phyloP scores from a whole-genome alignment of 1,140 invertebrate genomes.

The Lasaia peninsularis region DNA sequence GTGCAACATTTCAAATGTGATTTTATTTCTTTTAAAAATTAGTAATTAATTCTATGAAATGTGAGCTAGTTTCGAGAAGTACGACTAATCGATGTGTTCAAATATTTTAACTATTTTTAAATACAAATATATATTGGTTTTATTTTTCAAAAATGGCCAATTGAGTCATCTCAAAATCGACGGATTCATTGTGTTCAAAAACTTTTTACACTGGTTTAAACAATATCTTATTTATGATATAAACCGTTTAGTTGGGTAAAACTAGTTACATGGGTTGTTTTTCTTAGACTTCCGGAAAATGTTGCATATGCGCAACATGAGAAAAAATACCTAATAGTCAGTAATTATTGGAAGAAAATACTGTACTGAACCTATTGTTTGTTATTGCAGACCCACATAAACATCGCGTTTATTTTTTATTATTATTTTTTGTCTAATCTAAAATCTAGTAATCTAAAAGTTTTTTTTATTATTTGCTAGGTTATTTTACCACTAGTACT shows the following conservation, averaged over 20 bases:
- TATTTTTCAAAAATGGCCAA: too few relatives aligned
- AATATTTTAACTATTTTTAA: background rate
- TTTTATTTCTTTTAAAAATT: too few relatives aligned
- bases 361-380: background rate
- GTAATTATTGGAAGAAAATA: constrained; percentile 9
- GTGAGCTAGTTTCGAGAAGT: background rate
- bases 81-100: background rate
- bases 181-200: too few relatives aligned
- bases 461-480: too few relatives aligned
- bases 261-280: too few relatives aligned
- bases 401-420: constrained; percentile 3
- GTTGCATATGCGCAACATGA: too few relatives aligned
- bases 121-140: background rate
- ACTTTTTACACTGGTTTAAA: too few relatives aligned
- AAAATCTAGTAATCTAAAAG: constrained; percentile 9
- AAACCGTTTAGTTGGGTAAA: background rate
- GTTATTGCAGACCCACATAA: background rate
- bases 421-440: background rate
- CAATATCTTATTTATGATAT: too few relatives aligned
- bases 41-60: too few relatives aligned
- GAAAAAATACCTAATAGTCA: background rate
- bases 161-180: too few relatives aligned
- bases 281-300: too few relatives aligned
- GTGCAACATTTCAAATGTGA: too few relatives aligned
- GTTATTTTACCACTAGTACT: constrained; percentile 11